These are phyloP conservation scores for Calephelis perditalis DNA, from an alignment of 2,888 invertebrate genomes.

Conservation along the genomic window DNA sequence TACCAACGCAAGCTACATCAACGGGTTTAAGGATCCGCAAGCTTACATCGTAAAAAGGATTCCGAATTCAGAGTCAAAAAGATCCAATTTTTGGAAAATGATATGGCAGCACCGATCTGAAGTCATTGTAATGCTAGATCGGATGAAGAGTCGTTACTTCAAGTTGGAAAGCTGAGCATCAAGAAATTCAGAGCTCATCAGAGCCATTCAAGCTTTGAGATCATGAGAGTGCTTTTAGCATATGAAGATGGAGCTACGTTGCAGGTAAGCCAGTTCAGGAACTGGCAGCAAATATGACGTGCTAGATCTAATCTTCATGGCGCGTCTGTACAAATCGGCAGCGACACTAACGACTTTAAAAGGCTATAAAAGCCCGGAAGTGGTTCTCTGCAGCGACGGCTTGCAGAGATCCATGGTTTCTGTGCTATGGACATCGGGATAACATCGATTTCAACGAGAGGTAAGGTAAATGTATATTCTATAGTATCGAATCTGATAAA, in stretches of 20 bases:
- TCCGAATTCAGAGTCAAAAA: background rate
- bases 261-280: background rate
- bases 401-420: constrained; percentile 14
- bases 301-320: too few species aligned
- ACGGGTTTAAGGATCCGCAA: background rate
- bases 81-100: background rate
- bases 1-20: background rate
- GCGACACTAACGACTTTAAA: constrained; percentile 4
- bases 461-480: constrained; percentile 13
- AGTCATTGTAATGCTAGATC: too few species aligned
- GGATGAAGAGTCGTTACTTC: too few species aligned
- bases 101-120: too few species aligned
- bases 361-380: constrained; percentile 15
- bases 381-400: constrained; percentile 16
- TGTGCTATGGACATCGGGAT: constrained; percentile 10
- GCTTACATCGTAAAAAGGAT: background rate
- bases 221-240: background rate
- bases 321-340: background rate
- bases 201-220: background rate
- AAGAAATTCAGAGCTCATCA: background rate
- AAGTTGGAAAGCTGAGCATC: background rate
- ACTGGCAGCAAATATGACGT: background rate
- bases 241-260: background rate
- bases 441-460: constrained; percentile 10
- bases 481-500: constrained; percentile 12